Conservation (phyloP, 2,888 invertebrate genomes). For the Archips xylosteana region DNA sequence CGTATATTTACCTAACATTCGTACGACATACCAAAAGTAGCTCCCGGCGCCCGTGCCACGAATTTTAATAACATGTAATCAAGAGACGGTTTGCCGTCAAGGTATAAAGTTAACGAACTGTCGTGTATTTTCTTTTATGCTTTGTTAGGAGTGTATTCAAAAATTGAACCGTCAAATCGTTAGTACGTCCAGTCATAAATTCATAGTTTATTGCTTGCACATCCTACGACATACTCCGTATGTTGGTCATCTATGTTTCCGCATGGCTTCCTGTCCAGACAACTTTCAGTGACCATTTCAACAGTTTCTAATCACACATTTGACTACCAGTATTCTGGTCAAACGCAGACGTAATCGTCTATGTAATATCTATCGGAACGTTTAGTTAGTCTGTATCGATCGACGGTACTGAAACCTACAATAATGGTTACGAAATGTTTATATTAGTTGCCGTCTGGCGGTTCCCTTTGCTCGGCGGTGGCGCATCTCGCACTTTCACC, state of each 20-base stretch:
- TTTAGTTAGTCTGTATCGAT: constrained; percentile 64
- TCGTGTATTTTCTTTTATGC: constrained; percentile 4
- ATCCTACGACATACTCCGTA: constrained; percentile 21
- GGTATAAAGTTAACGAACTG: constrained; percentile 2
- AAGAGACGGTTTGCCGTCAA: constrained; percentile 27
- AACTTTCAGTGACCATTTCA: constrained; percentile 55
- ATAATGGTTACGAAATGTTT: constrained; percentile 74
- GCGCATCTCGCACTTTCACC: constrained; percentile 78
- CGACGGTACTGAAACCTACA: constrained; percentile 48
- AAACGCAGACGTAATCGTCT: constrained; percentile 63
- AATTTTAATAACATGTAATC: constrained; percentile 49
- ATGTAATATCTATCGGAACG: constrained; percentile 61
- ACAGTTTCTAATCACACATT: constrained; percentile 51
- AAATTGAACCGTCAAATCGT: background rate
- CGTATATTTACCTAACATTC: constrained; percentile 54
- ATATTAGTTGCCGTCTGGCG: constrained; percentile 60
- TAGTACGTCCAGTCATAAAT: constrained; percentile 15
- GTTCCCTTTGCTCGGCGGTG: constrained; percentile 60
- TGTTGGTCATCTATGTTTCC: constrained; percentile 30
- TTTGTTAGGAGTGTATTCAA: background rate
- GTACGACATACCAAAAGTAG: constrained; percentile 50
- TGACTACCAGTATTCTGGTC: constrained; percentile 59
- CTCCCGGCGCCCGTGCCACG: constrained; percentile 54
- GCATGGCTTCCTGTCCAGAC: constrained; percentile 48
- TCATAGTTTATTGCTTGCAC: constrained; percentile 18